Evolutionary conservation across 92 coral and sea anemone genomes (phyloP), one percentile per base, ranked within the genome.

Genomic region (Zoanthus solanderi): DNA sequence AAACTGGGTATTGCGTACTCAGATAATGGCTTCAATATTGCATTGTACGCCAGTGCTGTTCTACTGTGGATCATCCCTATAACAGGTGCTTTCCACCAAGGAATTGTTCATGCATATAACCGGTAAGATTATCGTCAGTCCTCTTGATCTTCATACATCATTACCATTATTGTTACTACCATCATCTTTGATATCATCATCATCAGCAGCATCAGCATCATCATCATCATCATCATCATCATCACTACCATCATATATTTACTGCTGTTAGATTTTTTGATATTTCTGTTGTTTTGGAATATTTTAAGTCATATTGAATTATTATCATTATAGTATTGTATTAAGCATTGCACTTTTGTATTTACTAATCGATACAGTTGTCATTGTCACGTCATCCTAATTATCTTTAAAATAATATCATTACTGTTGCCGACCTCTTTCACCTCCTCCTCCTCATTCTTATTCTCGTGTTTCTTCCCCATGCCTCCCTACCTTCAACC

Each of bases 101-200:
- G 87, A 18, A 71, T 87, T 29, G 86, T 84, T 15, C 92, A 84
- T 46, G 87, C 91, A 7, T 89, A 61, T 74, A 84, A 84, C 85
- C 82, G 92, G 92, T 84, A 66, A 45, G 75, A 37, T 34, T 34
- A 1, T 1, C 2, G 3, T 53, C 8, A 29, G 28, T 29, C 45
- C 6, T 0, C 37, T n/a, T 67, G 3, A 67, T 67, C 37, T 4
- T 28, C 30, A 18, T 63, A 17, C 9, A 61, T 16, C 28, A 63
- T 17, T 28, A n/a, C 9, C 7, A 16, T 10, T 16, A 71, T 9
- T 3, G 32, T 71, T 42, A 37, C 14, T 9, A 0, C 15, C 47
- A 12, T 32, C 48, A 71, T 71, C 48, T 15, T 15, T 47, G 42
- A 37, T 37, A 17, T 45, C 56, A 6, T 44, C 54, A 73, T 17